Conservation (phyloP, 2,113 vertebrate species). For the Echinops telfairi region DNA sequence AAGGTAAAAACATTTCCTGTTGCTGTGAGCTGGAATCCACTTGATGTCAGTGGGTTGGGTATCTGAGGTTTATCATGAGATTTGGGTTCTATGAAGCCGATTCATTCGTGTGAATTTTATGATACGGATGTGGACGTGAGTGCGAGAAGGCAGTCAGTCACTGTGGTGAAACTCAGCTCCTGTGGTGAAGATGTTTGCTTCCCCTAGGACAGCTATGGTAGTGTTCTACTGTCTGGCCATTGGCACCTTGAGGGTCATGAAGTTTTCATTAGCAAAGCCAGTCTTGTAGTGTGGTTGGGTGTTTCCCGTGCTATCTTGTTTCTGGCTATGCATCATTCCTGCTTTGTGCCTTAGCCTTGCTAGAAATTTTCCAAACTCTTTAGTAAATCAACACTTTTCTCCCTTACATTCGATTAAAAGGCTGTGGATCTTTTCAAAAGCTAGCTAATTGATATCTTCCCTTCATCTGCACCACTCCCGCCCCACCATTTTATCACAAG, state of each 20-base stretch:
- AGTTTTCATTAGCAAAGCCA: not conserved
- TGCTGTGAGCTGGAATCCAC: too few relatives aligned
- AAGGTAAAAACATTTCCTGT: not conserved
- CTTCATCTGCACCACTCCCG: not conserved
- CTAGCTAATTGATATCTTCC: not conserved
- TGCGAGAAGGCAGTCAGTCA: not conserved
- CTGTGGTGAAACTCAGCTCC: not conserved
- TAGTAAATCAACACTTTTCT: not conserved
- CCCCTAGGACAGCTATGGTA: not conserved
- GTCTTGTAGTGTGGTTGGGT: not conserved
- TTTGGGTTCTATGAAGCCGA: not conserved
- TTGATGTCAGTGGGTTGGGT: not conserved
- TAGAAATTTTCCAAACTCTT: not conserved
- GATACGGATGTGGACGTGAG: not conserved
- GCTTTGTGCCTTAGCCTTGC: conserved; percentile 13
- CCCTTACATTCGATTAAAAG: not conserved
- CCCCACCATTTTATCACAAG: not conserved
- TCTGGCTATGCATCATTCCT: not conserved
- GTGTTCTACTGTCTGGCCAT: not conserved
- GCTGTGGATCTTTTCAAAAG: not conserved
- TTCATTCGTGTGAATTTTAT: not conserved
- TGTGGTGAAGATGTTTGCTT: not conserved
- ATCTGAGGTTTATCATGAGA: conserved; percentile 1
- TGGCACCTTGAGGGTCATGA: not conserved
- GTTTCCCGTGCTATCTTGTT: not conserved